These are phyloP conservation scores for Copsychus sechellarum DNA, from an alignment of 2,113 vertebrate genomes.

Conservation along the genomic window DNA sequence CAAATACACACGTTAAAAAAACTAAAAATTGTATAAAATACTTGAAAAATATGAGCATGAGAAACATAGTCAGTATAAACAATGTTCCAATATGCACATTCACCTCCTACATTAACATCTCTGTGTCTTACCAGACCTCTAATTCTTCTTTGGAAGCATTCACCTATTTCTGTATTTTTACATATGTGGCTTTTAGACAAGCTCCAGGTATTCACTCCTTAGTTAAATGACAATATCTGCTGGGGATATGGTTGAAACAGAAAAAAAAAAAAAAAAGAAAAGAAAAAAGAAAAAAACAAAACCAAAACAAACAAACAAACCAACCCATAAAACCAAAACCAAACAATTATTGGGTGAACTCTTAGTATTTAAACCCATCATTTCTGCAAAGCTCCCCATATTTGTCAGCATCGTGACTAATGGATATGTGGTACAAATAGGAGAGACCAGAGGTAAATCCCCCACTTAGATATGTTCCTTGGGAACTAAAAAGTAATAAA, in stretches of 20 bases:
- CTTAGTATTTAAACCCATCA: neutral
- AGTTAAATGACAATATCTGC: neutral
- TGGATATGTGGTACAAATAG: neutral
- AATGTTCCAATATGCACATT: neutral
- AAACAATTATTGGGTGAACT: neutral
- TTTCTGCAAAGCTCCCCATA: neutral
- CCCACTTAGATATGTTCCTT: neutral
- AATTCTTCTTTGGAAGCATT: neutral
- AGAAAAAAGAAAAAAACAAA: neutral
- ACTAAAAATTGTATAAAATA: neutral
- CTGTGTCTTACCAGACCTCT: neutral
- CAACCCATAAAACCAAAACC: neutral
- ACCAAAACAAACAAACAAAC: too few species aligned
- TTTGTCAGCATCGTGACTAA: neutral
- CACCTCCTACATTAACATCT: neutral
- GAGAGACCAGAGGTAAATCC: neutral
- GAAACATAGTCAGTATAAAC: neutral
- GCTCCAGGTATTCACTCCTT: neutral
- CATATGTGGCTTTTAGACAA: neutral
- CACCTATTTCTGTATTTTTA: neutral
- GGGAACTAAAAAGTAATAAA: neutral
- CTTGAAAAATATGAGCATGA: neutral
- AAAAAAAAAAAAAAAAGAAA: neutral
- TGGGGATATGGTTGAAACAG: neutral
- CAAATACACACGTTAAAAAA: neutral